A percentile compares a stretch with the other conserved stretches of the same genome.
Evolutionary conservation across 2,888 invertebrate species (phyloP).

Genomic region (Pollenia labialis): DNA sequence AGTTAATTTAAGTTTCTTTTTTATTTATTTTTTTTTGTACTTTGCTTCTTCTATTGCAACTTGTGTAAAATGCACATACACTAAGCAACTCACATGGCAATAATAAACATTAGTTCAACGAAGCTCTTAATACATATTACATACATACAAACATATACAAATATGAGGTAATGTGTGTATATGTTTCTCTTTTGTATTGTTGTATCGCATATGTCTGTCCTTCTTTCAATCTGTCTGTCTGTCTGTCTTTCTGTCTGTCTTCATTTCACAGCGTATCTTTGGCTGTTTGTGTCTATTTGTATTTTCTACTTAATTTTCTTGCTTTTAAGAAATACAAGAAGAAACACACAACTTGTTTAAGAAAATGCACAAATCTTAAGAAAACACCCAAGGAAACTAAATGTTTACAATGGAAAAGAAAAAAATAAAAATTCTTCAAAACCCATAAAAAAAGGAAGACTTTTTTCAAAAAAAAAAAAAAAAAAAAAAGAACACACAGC

Average conservation of each 20-base stretch:
- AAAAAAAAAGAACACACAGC: neutral
- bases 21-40: constrained; percentile 11
- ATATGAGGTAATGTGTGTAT: neutral
- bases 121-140: constrained; percentile 54
- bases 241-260: constrained; percentile 11
- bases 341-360: constrained; percentile 51
- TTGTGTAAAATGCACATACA: constrained; percentile 34
- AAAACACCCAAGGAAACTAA: constrained; percentile 69
- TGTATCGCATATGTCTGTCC: constrained; percentile 1
- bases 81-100: constrained; percentile 47
- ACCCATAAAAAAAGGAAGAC: constrained; percentile 16
- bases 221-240: constrained; percentile 37
- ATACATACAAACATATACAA: no score
- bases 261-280: neutral
- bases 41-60: neutral
- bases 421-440: constrained; percentile 42
- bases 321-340: constrained; percentile 52
- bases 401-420: constrained; percentile 65
- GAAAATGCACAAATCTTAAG: constrained; percentile 69
- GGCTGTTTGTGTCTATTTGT: constrained; percentile 31
- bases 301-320: constrained; percentile 59
- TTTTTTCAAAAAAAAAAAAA: constrained; percentile 13
- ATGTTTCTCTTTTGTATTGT: constrained; percentile 2
- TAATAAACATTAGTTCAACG: constrained; percentile 63
- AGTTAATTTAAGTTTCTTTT: constrained; percentile 65